Base-by-base conservation (phyloP, 2,888 invertebrate genomes). In the Conus canariensis region DNA sequence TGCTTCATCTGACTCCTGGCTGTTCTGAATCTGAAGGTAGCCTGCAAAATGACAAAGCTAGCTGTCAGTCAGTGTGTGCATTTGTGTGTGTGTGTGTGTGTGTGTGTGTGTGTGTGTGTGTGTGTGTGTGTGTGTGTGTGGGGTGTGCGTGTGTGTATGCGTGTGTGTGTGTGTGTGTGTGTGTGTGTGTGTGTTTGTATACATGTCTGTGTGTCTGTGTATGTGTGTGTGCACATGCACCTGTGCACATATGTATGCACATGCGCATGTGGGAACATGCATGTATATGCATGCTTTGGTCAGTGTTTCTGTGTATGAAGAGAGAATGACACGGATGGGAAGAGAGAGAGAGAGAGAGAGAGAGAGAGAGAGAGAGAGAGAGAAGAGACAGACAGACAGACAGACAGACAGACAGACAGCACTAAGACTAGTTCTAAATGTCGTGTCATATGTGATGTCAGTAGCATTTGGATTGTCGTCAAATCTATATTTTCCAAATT, bases 1-100 rank as follows among this genome's bases (percentile, higher is more conserved):
- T 89, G 99, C 99, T 96, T 98, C 98, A 97, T 99, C 99, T 94
- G 98, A 98, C 95, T 98, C 98, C 94, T 98, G 98, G 94, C 98
- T 98, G 96, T 98, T 98, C 94, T 98, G 98, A 94, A 99, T 99
- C 97, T 98, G 98, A 93, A 99, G 97, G 88, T 98, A 97, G 95
- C 98, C 98, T 98, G 91, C 90, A 88, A 80, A 16, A 5, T 82
- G 30, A 25, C 30, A 30, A n/a, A 45, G 45, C 74, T 6, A 74
- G 10, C 77, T 45, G 64, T 10, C 19, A 58, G 45, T 45, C 45
- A 4, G 45, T 45, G 45, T 45, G 45, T 45, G 45, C 45, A 45
- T 45, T 45, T 45, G 45, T 45, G 45, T 45, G 45, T 45, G 45
- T 45, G 45, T 4, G 45, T 45, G 45, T 45, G 45, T 45, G 45